phyloP scores from a whole-genome alignment of 2,113 vertebrate genomes.

The Hemibagrus wyckioides region DNA sequence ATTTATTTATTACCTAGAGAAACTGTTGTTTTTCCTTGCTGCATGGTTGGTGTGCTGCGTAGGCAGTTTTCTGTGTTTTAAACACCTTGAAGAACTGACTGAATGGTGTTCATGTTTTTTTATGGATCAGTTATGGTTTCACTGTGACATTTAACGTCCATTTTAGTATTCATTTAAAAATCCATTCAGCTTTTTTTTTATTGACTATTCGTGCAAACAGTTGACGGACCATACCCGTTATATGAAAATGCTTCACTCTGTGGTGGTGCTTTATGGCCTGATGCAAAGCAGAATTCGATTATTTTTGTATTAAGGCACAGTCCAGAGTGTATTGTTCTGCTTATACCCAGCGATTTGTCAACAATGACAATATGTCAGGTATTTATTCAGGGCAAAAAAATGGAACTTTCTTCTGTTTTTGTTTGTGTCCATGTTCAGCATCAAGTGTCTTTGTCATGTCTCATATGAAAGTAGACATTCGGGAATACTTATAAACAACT shows the following conservation, averaged over 20 bases:
- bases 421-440: no score
- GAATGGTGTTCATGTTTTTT: not conserved
- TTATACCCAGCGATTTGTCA: not conserved
- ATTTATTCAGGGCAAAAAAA: not conserved
- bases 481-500: no score
- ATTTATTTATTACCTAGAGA: not conserved
- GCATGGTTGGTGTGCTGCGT: not conserved
- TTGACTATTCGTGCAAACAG: not conserved
- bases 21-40: not conserved
- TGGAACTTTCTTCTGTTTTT: no score
- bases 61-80: not conserved
- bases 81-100: not conserved
- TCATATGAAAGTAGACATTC: no score
- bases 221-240: not conserved
- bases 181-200: not conserved
- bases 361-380: not conserved
- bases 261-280: not conserved
- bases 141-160: not conserved
- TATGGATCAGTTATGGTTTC: constrained; percentile 15
- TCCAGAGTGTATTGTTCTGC: not conserved
- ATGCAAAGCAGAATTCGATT: not conserved
- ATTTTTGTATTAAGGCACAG: not conserved
- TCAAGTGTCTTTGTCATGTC: no score
- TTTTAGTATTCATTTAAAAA: not conserved
- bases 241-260: not conserved